These are phyloP conservation scores for Falco peregrinus DNA, from an alignment of 2,797 vertebrate genomes.

Conservation along the genomic window DNA sequence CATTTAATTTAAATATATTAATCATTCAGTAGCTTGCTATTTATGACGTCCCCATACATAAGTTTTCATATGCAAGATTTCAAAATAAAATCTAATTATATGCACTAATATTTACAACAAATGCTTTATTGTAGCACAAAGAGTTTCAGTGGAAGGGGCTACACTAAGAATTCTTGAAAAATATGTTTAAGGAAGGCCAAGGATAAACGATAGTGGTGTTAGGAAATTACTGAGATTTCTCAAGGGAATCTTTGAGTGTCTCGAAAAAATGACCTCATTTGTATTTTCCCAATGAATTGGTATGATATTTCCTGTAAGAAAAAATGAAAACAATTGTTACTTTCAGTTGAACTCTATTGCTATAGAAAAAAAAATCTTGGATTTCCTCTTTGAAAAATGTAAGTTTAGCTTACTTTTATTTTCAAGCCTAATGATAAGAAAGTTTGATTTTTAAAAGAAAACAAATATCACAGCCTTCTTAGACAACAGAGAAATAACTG, in stretches of 20 bases:
- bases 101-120: constrained; percentile 71
- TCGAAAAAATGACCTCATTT: constrained; percentile 72
- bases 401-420: not conserved
- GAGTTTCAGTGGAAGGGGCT: constrained; percentile 61
- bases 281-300: constrained; percentile 74
- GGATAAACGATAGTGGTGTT: constrained; percentile 67
- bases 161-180: constrained; percentile 66
- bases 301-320: constrained; percentile 75
- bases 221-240: constrained; percentile 79
- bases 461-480: not conserved
- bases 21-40: constrained; percentile 41
- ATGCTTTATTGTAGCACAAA: constrained; percentile 64
- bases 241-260: constrained; percentile 70
- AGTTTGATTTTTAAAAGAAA: constrained; percentile 9
- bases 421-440: not conserved
- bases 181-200: constrained; percentile 69
- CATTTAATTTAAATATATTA: constrained; percentile 54
- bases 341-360: constrained; percentile 61
- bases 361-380: not conserved
- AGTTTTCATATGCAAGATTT: constrained; percentile 58
- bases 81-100: constrained; percentile 68
- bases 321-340: constrained; percentile 72
- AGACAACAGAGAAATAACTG: not conserved
- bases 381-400: constrained; percentile 61
- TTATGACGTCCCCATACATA: constrained; percentile 10